A percentile compares a stretch with the other conserved stretches of the same genome.
Conservation (phyloP, 2,888 invertebrate genomes). For the Aphidoletes aphidimyza region DNA sequence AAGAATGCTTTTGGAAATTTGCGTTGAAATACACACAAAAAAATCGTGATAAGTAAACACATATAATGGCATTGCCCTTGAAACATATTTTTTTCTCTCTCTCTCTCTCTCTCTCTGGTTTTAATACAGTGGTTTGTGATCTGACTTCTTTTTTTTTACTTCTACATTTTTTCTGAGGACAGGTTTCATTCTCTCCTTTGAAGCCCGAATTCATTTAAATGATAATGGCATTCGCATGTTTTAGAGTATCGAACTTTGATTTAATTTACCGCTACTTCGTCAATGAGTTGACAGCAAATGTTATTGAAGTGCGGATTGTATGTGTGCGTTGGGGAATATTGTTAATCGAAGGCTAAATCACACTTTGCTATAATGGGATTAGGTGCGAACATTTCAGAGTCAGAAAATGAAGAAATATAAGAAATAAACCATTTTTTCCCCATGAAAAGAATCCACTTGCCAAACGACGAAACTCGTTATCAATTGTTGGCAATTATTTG, state of each 20-base stretch:
- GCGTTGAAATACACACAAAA: neutral
- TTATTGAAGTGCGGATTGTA: neutral
- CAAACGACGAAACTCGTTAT: neutral
- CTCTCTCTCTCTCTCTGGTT: neutral
- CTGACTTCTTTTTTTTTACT: neutral
- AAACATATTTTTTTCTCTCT: neutral
- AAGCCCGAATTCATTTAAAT: neutral
- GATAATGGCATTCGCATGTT: neutral
- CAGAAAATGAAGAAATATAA: neutral
- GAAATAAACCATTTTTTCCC: neutral
- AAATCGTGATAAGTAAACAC: neutral
- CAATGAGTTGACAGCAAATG: conserved; percentile 14
- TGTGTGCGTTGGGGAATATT: no score
- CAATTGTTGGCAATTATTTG: no score
- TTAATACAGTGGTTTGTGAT: no score
- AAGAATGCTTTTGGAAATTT: neutral
- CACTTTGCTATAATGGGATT: neutral
- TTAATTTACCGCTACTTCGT: conserved; percentile 36
- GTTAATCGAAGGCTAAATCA: neutral
- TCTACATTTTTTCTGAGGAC: neutral
- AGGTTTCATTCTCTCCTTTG: neutral
- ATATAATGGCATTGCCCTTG: conserved; percentile 28
- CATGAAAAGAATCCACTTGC: neutral
- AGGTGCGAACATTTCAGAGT: neutral
- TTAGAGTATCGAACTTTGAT: conserved; percentile 11